These are phyloP conservation scores for Dolichopus griseipennis DNA, from an alignment of 2,888 invertebrate genomes.

Conservation along the genomic window DNA sequence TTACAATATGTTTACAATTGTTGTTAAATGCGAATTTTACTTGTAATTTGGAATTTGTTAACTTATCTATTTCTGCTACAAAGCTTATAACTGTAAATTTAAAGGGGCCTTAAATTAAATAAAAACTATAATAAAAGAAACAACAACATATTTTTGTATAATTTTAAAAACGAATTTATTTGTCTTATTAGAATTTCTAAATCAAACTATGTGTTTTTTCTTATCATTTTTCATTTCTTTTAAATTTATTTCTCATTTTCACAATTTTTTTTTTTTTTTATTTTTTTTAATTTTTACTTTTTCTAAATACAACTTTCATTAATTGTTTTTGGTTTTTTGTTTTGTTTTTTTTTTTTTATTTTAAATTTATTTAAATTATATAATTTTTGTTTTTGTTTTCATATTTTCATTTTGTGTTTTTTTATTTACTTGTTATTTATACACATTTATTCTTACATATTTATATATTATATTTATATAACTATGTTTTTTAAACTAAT, in stretches of 20 bases:
- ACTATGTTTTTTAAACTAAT: neutral
- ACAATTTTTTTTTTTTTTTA: neutral
- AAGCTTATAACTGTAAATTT: too few relatives aligned
- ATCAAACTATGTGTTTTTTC: conserved; percentile 1
- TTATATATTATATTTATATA: neutral
- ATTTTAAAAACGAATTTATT: conserved; percentile 4
- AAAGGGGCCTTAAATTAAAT: neutral
- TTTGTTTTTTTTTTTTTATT: conserved; percentile 7
- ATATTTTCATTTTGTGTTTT: neutral
- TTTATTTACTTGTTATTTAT: conserved; percentile 25
- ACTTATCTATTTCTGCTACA: too few relatives aligned
- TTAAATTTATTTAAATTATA: conserved; percentile 5
- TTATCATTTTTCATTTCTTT: neutral
- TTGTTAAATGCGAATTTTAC: too few relatives aligned
- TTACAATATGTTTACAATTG: too few relatives aligned
- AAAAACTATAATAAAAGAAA: neutral
- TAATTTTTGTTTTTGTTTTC: conserved; percentile 5
- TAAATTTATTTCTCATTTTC: neutral
- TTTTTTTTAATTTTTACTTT: conserved; percentile 12
- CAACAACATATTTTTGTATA: neutral
- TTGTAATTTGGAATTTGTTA: too few relatives aligned
- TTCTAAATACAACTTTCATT: conserved; percentile 9
- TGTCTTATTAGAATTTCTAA: conserved; percentile 6
- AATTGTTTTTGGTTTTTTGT: conserved; percentile 10
- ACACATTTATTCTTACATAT: conserved; percentile 20